phyloP scores from a whole-genome alignment of 2,113 vertebrate species.

The Probosciger aterrimus region DNA sequence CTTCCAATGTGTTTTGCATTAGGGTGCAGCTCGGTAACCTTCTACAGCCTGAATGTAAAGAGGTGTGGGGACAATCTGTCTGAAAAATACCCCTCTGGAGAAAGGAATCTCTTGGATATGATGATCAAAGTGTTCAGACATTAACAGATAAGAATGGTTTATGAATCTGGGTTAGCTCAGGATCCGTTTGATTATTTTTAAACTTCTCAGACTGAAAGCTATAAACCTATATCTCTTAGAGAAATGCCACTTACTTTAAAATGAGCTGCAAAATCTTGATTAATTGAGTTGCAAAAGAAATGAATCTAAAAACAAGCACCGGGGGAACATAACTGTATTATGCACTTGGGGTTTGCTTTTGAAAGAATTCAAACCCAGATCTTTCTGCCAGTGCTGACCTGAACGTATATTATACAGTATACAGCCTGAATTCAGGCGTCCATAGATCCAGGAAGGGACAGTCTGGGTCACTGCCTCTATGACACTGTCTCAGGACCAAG shows the following conservation, averaged over 20 bases:
- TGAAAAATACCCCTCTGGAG: not conserved
- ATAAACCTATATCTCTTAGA: not conserved
- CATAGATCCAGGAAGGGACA: not conserved
- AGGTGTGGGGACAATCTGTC: not conserved
- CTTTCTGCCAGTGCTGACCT: not conserved
- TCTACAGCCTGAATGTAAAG: not conserved
- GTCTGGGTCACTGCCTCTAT: not conserved
- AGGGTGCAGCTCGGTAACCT: not conserved
- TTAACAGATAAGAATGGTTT: not conserved
- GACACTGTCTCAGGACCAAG: not conserved
- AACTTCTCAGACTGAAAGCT: slow-evolving; percentile 15
- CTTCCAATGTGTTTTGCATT: not conserved
- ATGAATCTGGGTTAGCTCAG: slow-evolving; percentile 36
- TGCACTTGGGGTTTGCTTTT: slow-evolving; percentile 13
- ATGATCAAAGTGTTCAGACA: not conserved
- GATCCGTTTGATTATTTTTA: slow-evolving; percentile 54
- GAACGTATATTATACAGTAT: not conserved
- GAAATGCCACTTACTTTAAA: slow-evolving; percentile 37
- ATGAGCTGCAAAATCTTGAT: slow-evolving; percentile 37
- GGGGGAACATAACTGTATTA: not conserved
- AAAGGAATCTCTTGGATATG: not conserved
- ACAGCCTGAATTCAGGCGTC: not conserved
- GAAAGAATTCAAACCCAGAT: not conserved
- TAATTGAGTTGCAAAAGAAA: slow-evolving; percentile 51
- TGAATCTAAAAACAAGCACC: slow-evolving; percentile 26